phyloP scores from a whole-genome alignment of 2,888 invertebrate genomes.

The Junonia oenone region DNA sequence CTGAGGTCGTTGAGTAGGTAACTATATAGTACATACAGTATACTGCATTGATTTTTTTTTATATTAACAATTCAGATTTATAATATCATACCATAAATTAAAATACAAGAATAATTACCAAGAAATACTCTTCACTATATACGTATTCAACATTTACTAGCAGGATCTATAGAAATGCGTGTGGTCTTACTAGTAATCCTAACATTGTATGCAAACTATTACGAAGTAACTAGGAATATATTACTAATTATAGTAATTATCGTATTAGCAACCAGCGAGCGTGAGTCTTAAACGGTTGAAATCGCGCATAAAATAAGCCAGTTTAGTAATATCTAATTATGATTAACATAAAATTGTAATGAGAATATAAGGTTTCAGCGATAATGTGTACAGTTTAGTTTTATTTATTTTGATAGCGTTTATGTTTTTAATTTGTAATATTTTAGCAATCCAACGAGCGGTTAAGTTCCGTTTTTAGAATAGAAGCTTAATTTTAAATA shows the following conservation, averaged over 20 bases:
- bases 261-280: slow-evolving; percentile 1
- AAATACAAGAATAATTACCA: background rate
- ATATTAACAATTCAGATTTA: too few species aligned
- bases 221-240: slow-evolving; percentile 38
- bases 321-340: slow-evolving; percentile 12
- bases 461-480: too few species aligned
- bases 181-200: slow-evolving; percentile 32
- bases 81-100: too few species aligned
- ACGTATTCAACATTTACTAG: slow-evolving; percentile 14
- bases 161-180: slow-evolving; percentile 30
- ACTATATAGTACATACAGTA: too few species aligned
- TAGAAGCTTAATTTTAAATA: too few species aligned
- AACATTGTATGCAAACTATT: slow-evolving; percentile 40
- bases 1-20: too few species aligned
- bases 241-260: slow-evolving; percentile 36
- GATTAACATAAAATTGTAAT: slow-evolving; percentile 23
- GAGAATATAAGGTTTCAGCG: slow-evolving; percentile 19
- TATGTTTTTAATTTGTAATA: slow-evolving; percentile 2
- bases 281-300: background rate
- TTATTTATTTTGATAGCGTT: slow-evolving; percentile 13
- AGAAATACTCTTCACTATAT: background rate
- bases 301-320: background rate
- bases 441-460: background rate
- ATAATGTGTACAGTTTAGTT: slow-evolving; percentile 20
- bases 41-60: too few species aligned